Evolutionary conservation across 2,797 vertebrate species (phyloP).

Genomic region (Lepus townsendii): DNA sequence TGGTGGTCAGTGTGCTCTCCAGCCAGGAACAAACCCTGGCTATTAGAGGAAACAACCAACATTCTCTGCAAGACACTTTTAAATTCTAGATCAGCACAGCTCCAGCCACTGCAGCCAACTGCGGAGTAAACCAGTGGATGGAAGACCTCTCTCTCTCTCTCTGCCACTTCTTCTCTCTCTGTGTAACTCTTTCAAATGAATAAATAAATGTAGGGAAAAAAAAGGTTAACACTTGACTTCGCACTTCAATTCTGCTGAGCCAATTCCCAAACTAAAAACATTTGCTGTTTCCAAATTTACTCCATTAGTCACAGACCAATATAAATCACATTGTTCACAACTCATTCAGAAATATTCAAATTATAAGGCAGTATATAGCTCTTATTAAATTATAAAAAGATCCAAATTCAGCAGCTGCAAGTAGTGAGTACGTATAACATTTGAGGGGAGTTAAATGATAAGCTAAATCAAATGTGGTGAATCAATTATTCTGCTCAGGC

Average conservation of each 20-base stretch:
- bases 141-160: too few relatives aligned
- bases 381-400: background rate
- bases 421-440: accelerated
- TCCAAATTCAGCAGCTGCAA: accelerated
- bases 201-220: too few relatives aligned
- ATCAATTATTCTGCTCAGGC: background rate
- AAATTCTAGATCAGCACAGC: too few relatives aligned
- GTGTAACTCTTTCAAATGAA: too few relatives aligned
- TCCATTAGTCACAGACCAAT: conserved; percentile 79
- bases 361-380: background rate
- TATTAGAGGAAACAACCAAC: too few relatives aligned
- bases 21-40: too few relatives aligned
- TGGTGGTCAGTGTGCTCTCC: too few relatives aligned
- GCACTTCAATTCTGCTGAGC: conserved; percentile 68
- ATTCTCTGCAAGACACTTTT: too few relatives aligned
- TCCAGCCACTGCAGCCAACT: too few relatives aligned
- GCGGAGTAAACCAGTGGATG: too few relatives aligned
- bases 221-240: conserved; percentile 42
- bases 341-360: background rate
- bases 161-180: too few relatives aligned
- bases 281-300: conserved; percentile 82
- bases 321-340: conserved; percentile 71
- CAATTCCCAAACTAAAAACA: conserved; percentile 79
- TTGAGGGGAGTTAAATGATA: background rate
- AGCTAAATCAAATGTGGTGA: background rate